Base-by-base conservation (phyloP, 2,113 vertebrate genomes). In the Platichthys stellatus region DNA sequence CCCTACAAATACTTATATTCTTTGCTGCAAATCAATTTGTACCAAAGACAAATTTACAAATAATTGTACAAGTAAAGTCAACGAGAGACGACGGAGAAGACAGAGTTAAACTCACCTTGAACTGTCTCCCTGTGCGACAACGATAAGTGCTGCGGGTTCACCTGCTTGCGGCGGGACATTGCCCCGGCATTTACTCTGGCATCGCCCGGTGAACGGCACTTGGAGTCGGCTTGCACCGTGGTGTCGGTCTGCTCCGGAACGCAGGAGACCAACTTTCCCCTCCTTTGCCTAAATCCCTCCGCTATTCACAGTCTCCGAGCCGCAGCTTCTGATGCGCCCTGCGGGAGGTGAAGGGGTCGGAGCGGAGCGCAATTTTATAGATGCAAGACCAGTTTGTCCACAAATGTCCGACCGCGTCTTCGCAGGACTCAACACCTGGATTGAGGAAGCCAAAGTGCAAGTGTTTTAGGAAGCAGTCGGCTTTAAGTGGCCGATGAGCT, bases 121-220 rank as follows among this genome's bases (percentile, higher is more conserved):
- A 96, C 90, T 91, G 96, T 96, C 93, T 98, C 97, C 95, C 97
- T 95, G 95, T 97, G 97, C 92, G 96, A 93, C 91, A 95, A 90
- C 88, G 94, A 97, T 93, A 98, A 97, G 96, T 99, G 97, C 96
- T 99, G 97, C 93, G 97, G 97, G 94, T 99, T 98, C 95, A 97
- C 97, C 97, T 99, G 97, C 96, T 99, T 99, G 95, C 97, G 97
- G 95, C 97, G 97, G 97, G 97, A 99, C 97, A 99, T 99, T 94
- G 97, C 97, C 97, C 96, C 96, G 95, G 96, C 97, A 98, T 97
- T 96, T 97, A 98, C 95, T 96, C 95, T 96, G 95, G 96, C 97
- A 98, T 99, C 96, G 96, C 97, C 96, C 95, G 96, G 96, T 96
- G 96, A 98, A 96, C 96, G 93, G 95, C 93, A 95, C 95, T 93